A percentile compares a stretch with the other conserved stretches of the same genome.
Conservation (phyloP, 2,888 invertebrate species). For the Melinaea marsaeus region DNA sequence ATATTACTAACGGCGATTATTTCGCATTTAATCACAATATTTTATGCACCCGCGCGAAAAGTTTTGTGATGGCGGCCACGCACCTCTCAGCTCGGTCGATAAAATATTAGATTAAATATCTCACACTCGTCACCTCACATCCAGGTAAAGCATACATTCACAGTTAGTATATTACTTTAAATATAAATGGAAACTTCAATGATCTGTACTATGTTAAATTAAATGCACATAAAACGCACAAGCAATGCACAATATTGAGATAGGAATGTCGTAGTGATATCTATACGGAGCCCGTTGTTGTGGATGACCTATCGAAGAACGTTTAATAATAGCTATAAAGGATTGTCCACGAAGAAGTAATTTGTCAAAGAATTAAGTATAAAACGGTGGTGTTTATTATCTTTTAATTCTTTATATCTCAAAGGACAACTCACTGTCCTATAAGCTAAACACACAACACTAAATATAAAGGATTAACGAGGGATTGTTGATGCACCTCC, state of each 20-base stretch:
- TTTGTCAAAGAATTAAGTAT: no score
- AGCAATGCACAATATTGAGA: constrained; percentile 22
- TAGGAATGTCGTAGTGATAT: constrained; percentile 36
- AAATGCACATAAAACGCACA: no score
- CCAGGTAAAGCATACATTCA: constrained; percentile 15
- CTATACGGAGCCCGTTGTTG: constrained; percentile 45
- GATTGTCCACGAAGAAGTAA: constrained; percentile 51
- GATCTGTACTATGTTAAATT: not conserved
- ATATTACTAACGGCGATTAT: not conserved
- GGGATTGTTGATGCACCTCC: no score
- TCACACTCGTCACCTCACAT: constrained; percentile 28
- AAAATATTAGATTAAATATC: constrained; percentile 42
- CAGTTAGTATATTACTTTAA: not conserved
- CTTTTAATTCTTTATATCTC: no score
- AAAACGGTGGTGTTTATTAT: no score
- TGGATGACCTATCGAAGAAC: constrained; percentile 38
- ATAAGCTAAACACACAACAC: no score
- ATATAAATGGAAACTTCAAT: not conserved
- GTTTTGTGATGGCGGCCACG: constrained; percentile 72
- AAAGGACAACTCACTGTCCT: no score
- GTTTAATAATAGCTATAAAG: constrained; percentile 40
- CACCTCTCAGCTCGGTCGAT: constrained; percentile 46
- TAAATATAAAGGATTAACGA: no score
- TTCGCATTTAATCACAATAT: constrained; percentile 24
- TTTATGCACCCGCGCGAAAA: constrained; percentile 43